These are phyloP conservation scores for Physeter macrocephalus DNA, from an alignment of 2,113 vertebrate species.

Conservation along the genomic window DNA sequence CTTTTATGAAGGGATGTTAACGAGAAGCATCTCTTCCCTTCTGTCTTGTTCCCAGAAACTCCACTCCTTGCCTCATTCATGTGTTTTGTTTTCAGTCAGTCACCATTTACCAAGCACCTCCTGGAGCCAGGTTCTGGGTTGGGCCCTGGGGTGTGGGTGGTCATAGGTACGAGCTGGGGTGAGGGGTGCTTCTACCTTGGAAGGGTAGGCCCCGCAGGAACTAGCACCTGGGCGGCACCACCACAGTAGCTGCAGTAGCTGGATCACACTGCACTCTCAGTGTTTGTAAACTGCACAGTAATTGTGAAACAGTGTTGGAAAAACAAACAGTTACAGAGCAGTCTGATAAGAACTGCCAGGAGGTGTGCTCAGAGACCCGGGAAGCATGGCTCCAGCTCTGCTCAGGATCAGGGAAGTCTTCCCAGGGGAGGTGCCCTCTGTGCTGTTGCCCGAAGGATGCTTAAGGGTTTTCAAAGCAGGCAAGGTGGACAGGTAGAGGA, in stretches of 20 bases:
- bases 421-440: background rate
- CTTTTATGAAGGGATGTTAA: conserved; percentile 70
- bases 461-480: background rate
- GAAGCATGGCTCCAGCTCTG: background rate
- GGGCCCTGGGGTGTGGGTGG: background rate
- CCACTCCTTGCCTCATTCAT: background rate
- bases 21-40: conserved; percentile 60
- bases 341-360: conserved; percentile 37
- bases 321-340: conserved; percentile 52
- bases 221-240: background rate
- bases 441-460: background rate
- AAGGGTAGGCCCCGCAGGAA: background rate
- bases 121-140: background rate
- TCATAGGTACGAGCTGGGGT: background rate
- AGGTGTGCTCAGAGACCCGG: background rate
- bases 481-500: background rate
- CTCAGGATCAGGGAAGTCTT: background rate
- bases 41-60: conserved; percentile 17
- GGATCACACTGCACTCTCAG: background rate
- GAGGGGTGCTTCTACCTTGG: background rate
- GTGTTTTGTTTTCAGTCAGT: background rate
- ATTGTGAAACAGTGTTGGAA: conserved; percentile 61
- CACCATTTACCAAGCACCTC: background rate
- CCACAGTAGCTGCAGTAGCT: background rate
- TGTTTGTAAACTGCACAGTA: conserved; percentile 46